These are phyloP conservation scores for Aphidius ervi DNA, from an alignment of 1,140 invertebrate genomes.

Conservation along the genomic window DNA sequence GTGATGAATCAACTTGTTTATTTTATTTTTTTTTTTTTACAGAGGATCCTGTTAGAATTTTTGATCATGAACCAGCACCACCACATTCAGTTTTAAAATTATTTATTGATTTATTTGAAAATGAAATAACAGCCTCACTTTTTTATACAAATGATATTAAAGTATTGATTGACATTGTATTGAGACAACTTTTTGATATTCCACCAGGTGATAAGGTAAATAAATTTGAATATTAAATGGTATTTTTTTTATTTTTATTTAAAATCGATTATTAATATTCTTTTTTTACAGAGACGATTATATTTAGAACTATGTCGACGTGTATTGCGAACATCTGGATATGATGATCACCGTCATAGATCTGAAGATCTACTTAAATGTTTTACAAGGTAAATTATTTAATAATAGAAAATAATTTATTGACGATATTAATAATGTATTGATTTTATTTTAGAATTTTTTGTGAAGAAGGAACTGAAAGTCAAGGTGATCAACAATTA, in stretches of 20 bases:
- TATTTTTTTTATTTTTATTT: not conserved
- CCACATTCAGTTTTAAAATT: conserved; percentile 85
- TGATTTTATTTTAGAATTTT: conserved; percentile 59
- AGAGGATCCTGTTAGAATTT: conserved; percentile 84
- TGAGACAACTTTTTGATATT: conserved; percentile 81
- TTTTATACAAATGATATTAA: conserved; percentile 93
- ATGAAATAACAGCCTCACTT: conserved; percentile 69
- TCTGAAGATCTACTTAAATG: conserved; percentile 73
- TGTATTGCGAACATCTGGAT: conserved; percentile 72
- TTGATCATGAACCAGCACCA: conserved; percentile 74
- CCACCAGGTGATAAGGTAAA: conserved; percentile 79
- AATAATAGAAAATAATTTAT: not conserved
- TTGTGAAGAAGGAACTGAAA: conserved; percentile 71
- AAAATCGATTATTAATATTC: conserved; percentile 4
- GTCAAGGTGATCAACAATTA: conserved; percentile 68
- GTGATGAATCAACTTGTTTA: conserved; percentile 9
- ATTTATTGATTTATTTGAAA: conserved; percentile 78
- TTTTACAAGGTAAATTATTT: conserved; percentile 58
- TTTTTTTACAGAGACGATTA: conserved; percentile 61
- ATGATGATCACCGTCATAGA: conserved; percentile 69
- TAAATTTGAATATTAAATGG: not conserved
- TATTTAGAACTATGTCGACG: conserved; percentile 73
- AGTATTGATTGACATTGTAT: conserved; percentile 87
- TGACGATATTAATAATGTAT: not conserved
- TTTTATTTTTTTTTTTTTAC: conserved; percentile 31